A percentile compares a stretch with the other conserved stretches of the same genome.
Evolutionary conservation across 2,888 invertebrate species (phyloP).

Genomic region (Chouioia cunea): DNA sequence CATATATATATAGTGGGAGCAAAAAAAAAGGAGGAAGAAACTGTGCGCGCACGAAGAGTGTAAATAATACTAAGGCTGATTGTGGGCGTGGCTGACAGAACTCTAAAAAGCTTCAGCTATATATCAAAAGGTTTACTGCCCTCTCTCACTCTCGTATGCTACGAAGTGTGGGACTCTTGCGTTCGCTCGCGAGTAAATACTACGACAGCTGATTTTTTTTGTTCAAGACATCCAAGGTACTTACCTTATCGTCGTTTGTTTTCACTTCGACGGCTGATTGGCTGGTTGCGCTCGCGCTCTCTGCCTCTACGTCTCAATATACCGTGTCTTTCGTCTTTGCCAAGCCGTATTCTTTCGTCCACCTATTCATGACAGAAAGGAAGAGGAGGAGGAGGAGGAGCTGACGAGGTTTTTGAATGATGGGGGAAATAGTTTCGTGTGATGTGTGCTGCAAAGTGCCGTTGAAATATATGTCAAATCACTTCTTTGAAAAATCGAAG

Average conservation of each 20-base stretch:
- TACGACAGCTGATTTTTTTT: conserved; percentile 27
- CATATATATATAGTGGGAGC: conserved; percentile 34
- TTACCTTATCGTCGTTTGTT: conserved; percentile 10
- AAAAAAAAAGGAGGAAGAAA: conserved; percentile 47
- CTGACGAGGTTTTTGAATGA: conserved; percentile 18
- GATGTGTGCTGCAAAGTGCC: too few species aligned
- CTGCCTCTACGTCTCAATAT: conserved; percentile 62
- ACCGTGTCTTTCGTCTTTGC: conserved; percentile 29
- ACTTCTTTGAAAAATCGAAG: too few species aligned
- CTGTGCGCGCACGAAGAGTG: conserved; percentile 60
- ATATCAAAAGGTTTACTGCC: conserved; percentile 69
- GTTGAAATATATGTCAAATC: too few species aligned
- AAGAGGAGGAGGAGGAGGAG: conserved; percentile 21
- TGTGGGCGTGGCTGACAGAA: conserved; percentile 69
- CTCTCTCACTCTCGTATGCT: conserved; percentile 40
- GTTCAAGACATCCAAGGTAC: conserved; percentile 36
- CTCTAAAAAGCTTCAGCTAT: conserved; percentile 69
- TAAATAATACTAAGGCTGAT: conserved; percentile 69
- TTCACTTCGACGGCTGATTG: background rate
- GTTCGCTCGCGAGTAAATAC: conserved; percentile 58
- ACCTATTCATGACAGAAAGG: conserved; percentile 9
- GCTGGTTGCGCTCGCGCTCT: conserved; percentile 58
- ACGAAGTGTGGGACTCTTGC: conserved; percentile 9
- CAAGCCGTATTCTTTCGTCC: background rate
- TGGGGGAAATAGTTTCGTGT: conserved; percentile 8